Conservation (phyloP, 1,140 invertebrate species). For the Apis laboriosa region DNA sequence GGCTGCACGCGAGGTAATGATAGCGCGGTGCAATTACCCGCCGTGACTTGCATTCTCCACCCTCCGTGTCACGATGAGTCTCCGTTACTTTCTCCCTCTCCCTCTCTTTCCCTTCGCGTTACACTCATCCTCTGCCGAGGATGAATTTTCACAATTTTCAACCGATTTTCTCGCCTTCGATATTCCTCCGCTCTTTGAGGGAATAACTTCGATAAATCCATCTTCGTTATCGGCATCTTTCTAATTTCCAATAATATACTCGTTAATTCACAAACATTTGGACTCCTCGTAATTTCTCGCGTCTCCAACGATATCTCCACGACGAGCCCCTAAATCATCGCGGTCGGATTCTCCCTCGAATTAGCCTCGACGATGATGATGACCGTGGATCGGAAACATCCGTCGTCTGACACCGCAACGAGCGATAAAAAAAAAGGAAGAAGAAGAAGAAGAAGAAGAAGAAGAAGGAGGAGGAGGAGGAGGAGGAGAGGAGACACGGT, state of each 20-base stretch:
- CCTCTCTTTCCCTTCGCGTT: constrained; percentile 27
- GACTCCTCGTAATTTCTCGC: no score
- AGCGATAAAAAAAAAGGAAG: not conserved
- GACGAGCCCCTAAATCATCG: constrained; percentile 2
- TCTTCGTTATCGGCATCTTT: no score
- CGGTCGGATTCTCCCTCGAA: constrained; percentile 18
- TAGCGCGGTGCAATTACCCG: constrained; percentile 74
- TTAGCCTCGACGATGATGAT: constrained; percentile 39
- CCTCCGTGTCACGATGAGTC: constrained; percentile 61
- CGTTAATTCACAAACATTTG: no score
- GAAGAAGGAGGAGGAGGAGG: constrained; percentile 30
- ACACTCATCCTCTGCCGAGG: constrained; percentile 42
- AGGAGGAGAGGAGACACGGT: constrained; percentile 42
- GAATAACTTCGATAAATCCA: no score
- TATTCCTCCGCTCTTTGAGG: not conserved
- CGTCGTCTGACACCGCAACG: constrained; percentile 34
- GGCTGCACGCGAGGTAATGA: constrained; percentile 66
- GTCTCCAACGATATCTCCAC: no score
- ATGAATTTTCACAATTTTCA: constrained; percentile 58
- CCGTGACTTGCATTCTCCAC: constrained; percentile 76
- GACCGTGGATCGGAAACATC: constrained; percentile 42
- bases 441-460: no score
- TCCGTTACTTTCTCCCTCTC: constrained; percentile 61
- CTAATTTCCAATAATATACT: no score
- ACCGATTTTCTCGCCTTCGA: constrained; percentile 34